Evolutionary conservation across 2,113 vertebrate species (phyloP), one percentile per base, ranked within the genome.

Genomic region (Baryphthengus martii): DNA sequence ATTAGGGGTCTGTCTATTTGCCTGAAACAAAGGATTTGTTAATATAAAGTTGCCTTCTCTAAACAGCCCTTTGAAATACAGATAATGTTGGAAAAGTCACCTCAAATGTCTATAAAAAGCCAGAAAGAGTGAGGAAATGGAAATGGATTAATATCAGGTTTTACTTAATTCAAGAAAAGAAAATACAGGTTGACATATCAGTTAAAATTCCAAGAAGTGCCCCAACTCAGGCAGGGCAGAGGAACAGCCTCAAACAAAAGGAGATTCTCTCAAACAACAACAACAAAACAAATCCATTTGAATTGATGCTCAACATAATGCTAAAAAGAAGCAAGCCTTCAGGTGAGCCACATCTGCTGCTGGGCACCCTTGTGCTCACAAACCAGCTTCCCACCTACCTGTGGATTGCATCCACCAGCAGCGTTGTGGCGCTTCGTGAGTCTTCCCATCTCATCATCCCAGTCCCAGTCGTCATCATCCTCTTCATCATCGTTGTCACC

Each of bases 381-480:
- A 33, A 87, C 81, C 0, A 72, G 26, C 35, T 26, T 61, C 33
- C 50, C 88, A 68, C 55, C 6, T 96, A 99, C 99, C 98, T 99
- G 99, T 29, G 97, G 89, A 89, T 98, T 98, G 72, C 89, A 96
- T 13, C 98, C 97, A 84, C 97, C 98, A 73, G 81, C 63, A 71
- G 94, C 83, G n/a, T 40, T 80, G 92, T 84, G 98, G 80, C 87
- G 61, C 56, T 98, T 98, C 0, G 50, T 97, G 63, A 99, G 90
- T 75, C 98, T 98, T 81, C 98, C 96, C 68, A 89, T n/a, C 20
- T 95, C 93, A 40, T 97, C 98, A 86, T 98, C 97, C 98, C 98
- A 99, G 74, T 98, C 98, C 98, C 98, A 99, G 17, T 98, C 97
- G 4, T 98, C 97, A 6, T 98, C 97, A 0, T 98, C 97, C 5